These are phyloP conservation scores for Gandaritis pyraliata DNA, from an alignment of 2,888 invertebrate genomes.

Conservation along the genomic window DNA sequence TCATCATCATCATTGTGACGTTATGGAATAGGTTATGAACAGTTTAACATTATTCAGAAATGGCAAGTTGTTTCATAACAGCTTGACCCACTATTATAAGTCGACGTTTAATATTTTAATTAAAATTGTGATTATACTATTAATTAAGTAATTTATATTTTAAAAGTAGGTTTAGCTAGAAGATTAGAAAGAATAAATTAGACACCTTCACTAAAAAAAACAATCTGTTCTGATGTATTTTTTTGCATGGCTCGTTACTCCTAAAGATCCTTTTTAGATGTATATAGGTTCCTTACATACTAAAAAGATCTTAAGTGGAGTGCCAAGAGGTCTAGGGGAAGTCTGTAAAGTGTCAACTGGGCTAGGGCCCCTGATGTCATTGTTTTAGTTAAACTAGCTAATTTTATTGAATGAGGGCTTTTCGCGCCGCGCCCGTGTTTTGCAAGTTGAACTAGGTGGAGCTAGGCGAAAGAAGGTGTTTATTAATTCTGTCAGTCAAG, in stretches of 20 bases:
- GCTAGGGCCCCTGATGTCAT: background rate
- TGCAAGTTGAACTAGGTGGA: too few relatives aligned
- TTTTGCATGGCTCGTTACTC: too few relatives aligned
- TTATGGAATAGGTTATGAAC: slow-evolving; percentile 8
- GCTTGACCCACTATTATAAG: slow-evolving; percentile 14
- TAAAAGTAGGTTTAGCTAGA: background rate
- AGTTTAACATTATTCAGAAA: slow-evolving; percentile 15
- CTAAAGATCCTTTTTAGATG: too few relatives aligned
- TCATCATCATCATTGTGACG: background rate
- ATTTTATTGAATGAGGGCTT: too few relatives aligned
- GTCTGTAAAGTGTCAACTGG: too few relatives aligned
- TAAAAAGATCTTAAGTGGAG: too few relatives aligned
- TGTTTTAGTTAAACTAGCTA: background rate
- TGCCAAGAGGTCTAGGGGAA: too few relatives aligned
- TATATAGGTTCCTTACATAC: too few relatives aligned
- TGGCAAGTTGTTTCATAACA: slow-evolving; percentile 25
- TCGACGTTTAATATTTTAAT: background rate
- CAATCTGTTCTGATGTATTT: too few relatives aligned
- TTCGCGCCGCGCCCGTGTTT: too few relatives aligned
- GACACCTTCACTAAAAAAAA: slow-evolving; percentile 2
- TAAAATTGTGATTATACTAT: background rate
- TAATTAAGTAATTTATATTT: background rate
- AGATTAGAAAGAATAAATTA: background rate
- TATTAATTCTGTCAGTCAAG: too few relatives aligned
- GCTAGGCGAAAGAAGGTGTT: too few relatives aligned